These are phyloP conservation scores for Chelon labrosus DNA, from an alignment of 2,797 vertebrate species.

Conservation along the genomic window DNA sequence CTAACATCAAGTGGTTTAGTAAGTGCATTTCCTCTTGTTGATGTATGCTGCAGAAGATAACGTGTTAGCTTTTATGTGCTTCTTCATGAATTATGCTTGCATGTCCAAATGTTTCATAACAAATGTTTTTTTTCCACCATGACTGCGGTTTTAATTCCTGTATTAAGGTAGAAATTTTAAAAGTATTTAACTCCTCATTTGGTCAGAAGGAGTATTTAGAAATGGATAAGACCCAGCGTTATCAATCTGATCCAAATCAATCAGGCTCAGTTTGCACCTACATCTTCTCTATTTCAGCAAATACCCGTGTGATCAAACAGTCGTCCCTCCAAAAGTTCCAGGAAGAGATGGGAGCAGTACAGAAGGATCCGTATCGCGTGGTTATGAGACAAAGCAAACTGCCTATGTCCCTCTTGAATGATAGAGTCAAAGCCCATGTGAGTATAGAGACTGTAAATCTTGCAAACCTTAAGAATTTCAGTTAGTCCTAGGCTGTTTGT, in stretches of 20 bases:
- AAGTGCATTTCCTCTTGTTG: constrained; percentile 68
- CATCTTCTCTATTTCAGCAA: constrained; percentile 83
- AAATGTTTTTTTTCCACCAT: background rate
- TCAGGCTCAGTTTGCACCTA: background rate
- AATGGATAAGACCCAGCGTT: background rate
- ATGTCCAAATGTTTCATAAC: background rate
- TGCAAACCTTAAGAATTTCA: too few relatives aligned
- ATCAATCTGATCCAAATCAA: background rate
- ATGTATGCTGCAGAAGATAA: background rate
- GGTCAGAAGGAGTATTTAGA: background rate
- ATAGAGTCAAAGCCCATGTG: constrained; percentile 93
- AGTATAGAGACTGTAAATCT: constrained; percentile 70
- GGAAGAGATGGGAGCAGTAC: constrained; percentile 93
- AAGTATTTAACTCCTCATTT: background rate
- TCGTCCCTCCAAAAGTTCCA: constrained; percentile 97
- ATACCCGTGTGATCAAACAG: constrained; percentile 98
- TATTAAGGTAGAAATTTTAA: too few relatives aligned
- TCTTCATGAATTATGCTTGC: too few relatives aligned
- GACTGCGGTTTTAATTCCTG: too few relatives aligned
- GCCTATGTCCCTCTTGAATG: constrained; percentile 96
- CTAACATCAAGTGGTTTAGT: constrained; percentile 99
- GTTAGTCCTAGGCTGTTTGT: background rate
- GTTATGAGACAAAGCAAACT: constrained; percentile 95
- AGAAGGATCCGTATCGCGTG: constrained; percentile 96
- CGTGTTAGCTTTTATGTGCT: background rate